Evolutionary conservation across 2,797 vertebrate genomes (phyloP).

Genomic region (Synaphobranchus kaupii): DNA sequence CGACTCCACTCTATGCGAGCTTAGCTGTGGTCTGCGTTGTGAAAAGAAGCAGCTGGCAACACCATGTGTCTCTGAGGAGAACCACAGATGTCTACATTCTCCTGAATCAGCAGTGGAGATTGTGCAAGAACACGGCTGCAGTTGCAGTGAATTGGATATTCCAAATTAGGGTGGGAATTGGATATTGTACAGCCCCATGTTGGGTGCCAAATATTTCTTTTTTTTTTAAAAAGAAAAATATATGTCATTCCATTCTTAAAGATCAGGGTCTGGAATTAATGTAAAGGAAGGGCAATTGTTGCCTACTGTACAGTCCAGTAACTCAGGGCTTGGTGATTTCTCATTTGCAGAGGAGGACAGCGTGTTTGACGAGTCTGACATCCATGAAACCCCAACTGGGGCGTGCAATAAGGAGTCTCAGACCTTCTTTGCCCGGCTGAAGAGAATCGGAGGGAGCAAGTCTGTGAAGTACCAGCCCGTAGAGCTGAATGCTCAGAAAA

Average conservation of each 20-base stretch:
- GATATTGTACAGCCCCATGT: no score
- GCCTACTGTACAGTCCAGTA: not conserved
- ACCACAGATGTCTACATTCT: no score
- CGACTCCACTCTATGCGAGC: no score
- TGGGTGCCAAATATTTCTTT: not conserved
- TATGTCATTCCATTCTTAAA: not conserved
- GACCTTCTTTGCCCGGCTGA: slow-evolving; percentile 98
- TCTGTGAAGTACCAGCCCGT: slow-evolving; percentile 98
- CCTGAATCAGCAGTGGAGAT: no score
- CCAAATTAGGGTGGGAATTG: no score
- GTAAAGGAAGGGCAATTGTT: not conserved
- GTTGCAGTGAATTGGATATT: no score
- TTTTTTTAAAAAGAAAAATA: not conserved
- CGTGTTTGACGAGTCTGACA: slow-evolving; percentile 98
- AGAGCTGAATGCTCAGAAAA: slow-evolving; percentile 95
- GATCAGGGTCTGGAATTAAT: not conserved
- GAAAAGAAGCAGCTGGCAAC: no score
- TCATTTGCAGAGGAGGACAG: slow-evolving; percentile 90
- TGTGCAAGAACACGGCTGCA: no score
- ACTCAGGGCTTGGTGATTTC: not conserved
- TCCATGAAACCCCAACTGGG: slow-evolving; percentile 97
- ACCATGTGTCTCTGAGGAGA: no score
- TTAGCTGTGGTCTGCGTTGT: no score
- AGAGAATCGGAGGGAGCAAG: slow-evolving; percentile 98
- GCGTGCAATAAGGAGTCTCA: slow-evolving; percentile 96